Base-by-base conservation (phyloP, 1,140 invertebrate genomes). In the Planococcus citri region DNA sequence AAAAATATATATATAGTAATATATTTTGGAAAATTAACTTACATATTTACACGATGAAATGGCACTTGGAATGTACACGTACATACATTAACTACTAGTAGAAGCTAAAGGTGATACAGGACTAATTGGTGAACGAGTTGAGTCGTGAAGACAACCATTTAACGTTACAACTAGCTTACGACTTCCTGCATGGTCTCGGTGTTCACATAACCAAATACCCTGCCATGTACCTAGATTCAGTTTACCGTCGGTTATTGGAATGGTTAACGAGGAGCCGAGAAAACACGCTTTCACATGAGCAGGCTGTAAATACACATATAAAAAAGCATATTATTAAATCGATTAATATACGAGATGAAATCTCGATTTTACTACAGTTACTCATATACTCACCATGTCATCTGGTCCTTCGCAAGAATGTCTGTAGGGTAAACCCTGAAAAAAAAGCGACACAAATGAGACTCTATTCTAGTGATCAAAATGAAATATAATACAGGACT, bases 351-450 rank as follows among this genome's bases (percentile, higher is more conserved):
- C 27, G 61, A 68, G 72, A 70, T 67, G 68, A 21, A 67, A 70
- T 51, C 41, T 68, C 37, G 6, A n/a, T n/a, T n/a, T n/a, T n/a
- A n/a, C n/a, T 20, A 60, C 9, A 8, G 27, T 21, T 60, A 20
- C n/a, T 24, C 61, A 21, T 20, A n/a, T n/a, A 51, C 41, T 37
- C 81, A 96, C 94, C 95, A 97, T 98, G 81, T 98, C 95, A 80
- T 98, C 95, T 73, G 94, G 94, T 72, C 95, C 95, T 86, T 98
- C 95, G 81, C 92, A 95, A 61, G 91, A 94, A 82, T 98, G 95
- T 81, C 91, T 87, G 78, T 95, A 97, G 77, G 89, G 89, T 79
- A 94, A 85, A 78, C 89, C 91, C 85, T 82, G 75, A 67, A 76
- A 77, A 71, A 70, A 68, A 27, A 33, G 29, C 3, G 3, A 33